These are phyloP conservation scores for Heliconius aoede DNA, from an alignment of 2,888 invertebrate species.

Conservation along the genomic window DNA sequence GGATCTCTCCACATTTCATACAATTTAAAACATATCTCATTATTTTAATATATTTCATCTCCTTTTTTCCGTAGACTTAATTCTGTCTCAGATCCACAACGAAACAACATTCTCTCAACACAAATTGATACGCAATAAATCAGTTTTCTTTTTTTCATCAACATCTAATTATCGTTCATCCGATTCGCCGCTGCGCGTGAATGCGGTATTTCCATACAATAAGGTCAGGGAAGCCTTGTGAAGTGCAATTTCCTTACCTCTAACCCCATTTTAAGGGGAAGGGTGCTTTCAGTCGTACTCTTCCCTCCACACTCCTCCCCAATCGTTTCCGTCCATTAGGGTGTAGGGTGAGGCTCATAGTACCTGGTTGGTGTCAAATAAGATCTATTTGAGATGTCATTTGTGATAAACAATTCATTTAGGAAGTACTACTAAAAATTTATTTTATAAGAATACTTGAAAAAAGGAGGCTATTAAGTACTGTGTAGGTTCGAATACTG, in stretches of 20 bases:
- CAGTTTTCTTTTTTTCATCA: slow-evolving; percentile 16
- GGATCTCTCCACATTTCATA: too few species aligned
- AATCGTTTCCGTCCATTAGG: slow-evolving; percentile 51
- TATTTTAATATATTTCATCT: not conserved
- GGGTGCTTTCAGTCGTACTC: slow-evolving; percentile 3
- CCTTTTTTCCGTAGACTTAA: not conserved
- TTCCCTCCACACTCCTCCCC: slow-evolving; percentile 37
- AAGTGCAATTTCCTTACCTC: slow-evolving; percentile 56
- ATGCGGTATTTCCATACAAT: slow-evolving; percentile 53
- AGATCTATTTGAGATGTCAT: slow-evolving; percentile 11
- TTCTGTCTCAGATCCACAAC: not conserved
- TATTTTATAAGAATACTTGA: too few species aligned
- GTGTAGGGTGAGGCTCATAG: slow-evolving; percentile 37
- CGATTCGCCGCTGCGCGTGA: slow-evolving; percentile 39
- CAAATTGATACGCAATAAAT: slow-evolving; percentile 24
- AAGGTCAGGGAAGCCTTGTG: slow-evolving; percentile 52
- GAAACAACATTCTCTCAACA: slow-evolving; percentile 7
- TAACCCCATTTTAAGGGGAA: slow-evolving; percentile 14
- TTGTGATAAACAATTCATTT: slow-evolving; percentile 1
- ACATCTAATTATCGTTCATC: slow-evolving; percentile 40
- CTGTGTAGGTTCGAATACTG: too few species aligned
- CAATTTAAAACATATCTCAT: not conserved
- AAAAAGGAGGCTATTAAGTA: too few species aligned
- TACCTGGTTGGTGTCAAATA: slow-evolving; percentile 22
- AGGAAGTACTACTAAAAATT: not conserved